Evolutionary conservation across 2,113 vertebrate species (phyloP).

Genomic region (Podarcis raffonei): DNA sequence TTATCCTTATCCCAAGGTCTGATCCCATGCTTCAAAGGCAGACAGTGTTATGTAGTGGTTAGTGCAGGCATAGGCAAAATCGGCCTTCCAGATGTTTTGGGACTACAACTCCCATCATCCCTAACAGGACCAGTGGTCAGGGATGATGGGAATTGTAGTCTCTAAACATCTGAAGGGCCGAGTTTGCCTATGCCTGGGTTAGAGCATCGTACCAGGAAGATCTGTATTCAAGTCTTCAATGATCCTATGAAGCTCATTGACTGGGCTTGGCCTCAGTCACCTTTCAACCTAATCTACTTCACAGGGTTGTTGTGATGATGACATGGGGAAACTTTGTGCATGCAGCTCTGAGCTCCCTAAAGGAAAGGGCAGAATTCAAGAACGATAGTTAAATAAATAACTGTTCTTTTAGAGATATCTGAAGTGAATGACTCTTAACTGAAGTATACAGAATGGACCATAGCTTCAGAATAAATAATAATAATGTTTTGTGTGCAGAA

Average conservation of each 20-base stretch:
- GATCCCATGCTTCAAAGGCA: not conserved
- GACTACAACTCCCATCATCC: no score
- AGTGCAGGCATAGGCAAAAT: no score
- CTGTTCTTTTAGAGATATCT: not conserved
- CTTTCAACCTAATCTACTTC: not conserved
- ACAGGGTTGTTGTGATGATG: not conserved
- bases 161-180: no score
- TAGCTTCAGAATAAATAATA: not conserved
- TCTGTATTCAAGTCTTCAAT: no score
- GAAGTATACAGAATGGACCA: not conserved
- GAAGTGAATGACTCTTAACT: not conserved
- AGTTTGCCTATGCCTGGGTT: no score
- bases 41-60: not conserved
- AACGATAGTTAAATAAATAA: not conserved
- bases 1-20: not conserved
- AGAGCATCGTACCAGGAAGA: not conserved
- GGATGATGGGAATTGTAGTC: no score
- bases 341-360: not conserved
- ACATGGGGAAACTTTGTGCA: no score
- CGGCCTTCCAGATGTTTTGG: no score
- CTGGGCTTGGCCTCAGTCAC: no score
- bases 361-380: not conserved
- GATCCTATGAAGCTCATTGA: not conserved
- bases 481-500: not conserved
- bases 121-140: no score